Evolutionary conservation across 2,888 invertebrate species (phyloP).

Genomic region (Strigamia transsilvanica): DNA sequence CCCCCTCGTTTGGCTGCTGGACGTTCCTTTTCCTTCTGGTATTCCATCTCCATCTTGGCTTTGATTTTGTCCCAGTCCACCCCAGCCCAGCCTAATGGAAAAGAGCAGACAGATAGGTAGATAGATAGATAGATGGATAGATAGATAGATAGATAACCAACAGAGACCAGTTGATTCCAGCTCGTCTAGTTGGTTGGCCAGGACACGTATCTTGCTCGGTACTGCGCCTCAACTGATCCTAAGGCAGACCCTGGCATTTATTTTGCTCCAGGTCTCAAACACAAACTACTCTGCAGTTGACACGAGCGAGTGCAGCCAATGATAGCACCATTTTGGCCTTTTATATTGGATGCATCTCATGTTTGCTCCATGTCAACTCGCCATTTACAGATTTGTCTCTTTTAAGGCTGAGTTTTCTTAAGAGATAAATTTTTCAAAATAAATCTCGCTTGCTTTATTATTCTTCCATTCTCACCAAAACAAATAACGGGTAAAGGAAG

Average conservation of each 20-base stretch:
- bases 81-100: conserved; percentile 65
- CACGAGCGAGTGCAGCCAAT: conserved; percentile 30
- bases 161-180: neutral
- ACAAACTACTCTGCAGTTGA: conserved; percentile 15
- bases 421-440: neutral
- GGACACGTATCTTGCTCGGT: conserved; percentile 2
- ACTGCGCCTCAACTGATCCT: neutral
- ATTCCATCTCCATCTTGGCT: conserved; percentile 66
- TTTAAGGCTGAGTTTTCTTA: conserved; percentile 6
- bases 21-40: conserved; percentile 60
- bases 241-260: conserved; percentile 11
- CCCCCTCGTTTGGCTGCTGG: conserved; percentile 49
- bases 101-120: conserved; percentile 56
- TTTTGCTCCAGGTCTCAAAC: conserved; percentile 9
- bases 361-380: conserved; percentile 24
- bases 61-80: conserved; percentile 67
- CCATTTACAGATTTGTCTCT: neutral
- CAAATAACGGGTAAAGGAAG: too few species aligned
- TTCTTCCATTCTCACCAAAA: too few species aligned
- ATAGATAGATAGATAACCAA: neutral
- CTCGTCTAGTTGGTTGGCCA: conserved; percentile 32
- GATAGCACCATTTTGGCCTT: conserved; percentile 30
- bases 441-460: too few species aligned
- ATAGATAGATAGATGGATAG: neutral
- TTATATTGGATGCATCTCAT: conserved; percentile 30